Evolutionary conservation across 2,113 vertebrate species (phyloP).

Genomic region (Salvelinus alpinus): DNA sequence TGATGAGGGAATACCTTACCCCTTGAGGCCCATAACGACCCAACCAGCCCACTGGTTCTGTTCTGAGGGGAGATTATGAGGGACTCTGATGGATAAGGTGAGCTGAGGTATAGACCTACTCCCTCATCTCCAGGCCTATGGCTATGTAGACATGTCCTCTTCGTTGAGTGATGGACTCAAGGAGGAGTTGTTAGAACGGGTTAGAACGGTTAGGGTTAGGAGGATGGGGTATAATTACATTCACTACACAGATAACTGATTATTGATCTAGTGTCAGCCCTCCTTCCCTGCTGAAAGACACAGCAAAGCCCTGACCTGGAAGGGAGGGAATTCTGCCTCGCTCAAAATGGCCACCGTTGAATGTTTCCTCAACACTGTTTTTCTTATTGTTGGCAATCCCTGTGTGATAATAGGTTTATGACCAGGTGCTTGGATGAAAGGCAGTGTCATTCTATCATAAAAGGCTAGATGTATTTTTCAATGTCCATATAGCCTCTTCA

Average conservation of each 20-base stretch:
- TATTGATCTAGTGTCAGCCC: not conserved
- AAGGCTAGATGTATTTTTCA: not conserved
- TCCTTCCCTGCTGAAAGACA: not conserved
- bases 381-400: not conserved
- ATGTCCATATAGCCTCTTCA: not conserved
- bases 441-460: not conserved
- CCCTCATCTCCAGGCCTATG: not conserved
- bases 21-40: not conserved
- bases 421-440: not conserved
- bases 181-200: not conserved
- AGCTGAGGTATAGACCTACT: not conserved
- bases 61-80: not conserved
- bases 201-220: not conserved
- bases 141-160: not conserved
- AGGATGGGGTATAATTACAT: not conserved
- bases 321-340: not conserved
- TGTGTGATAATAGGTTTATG: not conserved
- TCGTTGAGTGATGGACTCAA: not conserved
- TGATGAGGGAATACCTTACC: not conserved
- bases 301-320: not conserved
- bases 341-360: not conserved
- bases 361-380: not conserved
- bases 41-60: not conserved
- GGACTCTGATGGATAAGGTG: not conserved
- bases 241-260: not conserved